Evolutionary conservation across 2,888 invertebrate species (phyloP).

Genomic region (Mechanitis mazaeus): DNA sequence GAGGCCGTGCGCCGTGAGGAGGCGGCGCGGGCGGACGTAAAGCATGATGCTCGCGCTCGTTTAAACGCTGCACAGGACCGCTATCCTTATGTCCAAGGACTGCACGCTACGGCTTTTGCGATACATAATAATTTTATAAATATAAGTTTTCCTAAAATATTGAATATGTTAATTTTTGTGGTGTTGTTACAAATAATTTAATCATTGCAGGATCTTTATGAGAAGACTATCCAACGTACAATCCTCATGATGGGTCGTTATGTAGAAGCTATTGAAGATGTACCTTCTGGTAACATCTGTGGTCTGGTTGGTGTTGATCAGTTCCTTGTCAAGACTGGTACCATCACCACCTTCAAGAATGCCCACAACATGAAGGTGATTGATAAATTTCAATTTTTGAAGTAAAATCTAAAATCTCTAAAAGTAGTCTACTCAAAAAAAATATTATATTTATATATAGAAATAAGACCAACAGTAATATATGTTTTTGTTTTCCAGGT

Average conservation of each 20-base stretch:
- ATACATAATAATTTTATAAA: conserved; percentile 50
- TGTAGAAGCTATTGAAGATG: conserved; percentile 99
- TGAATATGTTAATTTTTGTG: not conserved
- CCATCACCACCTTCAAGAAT: conserved; percentile 98
- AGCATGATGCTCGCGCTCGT: conserved; percentile 48
- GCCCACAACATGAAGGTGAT: conserved; percentile 96
- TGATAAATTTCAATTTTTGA: conserved; percentile 3
- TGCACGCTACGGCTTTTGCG: conserved; percentile 77
- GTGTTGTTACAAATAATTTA: not conserved
- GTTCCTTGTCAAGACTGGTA: conserved; percentile 99
- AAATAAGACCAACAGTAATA: not conserved
- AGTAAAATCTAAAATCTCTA: not conserved
- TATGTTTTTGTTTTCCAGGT: conserved; percentile 76
- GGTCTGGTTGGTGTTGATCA: conserved; percentile 99
- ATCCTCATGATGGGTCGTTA: conserved; percentile 99
- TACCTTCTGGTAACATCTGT: conserved; percentile 99
- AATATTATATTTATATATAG: not conserved
- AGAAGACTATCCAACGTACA: conserved; percentile 99
- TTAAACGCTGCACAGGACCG: conserved; percentile 85
- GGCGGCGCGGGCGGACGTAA: conserved; percentile 78
- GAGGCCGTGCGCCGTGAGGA: conserved; percentile 38
- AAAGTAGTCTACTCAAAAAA: not conserved
- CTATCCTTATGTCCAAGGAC: conserved; percentile 87
- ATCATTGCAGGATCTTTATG: conserved; percentile 87
- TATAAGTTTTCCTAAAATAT: not conserved